A percentile compares a stretch with the other conserved stretches of the same genome.
Conservation (phyloP, 2,113 vertebrate species). For the Myrmecobius fasciatus region DNA sequence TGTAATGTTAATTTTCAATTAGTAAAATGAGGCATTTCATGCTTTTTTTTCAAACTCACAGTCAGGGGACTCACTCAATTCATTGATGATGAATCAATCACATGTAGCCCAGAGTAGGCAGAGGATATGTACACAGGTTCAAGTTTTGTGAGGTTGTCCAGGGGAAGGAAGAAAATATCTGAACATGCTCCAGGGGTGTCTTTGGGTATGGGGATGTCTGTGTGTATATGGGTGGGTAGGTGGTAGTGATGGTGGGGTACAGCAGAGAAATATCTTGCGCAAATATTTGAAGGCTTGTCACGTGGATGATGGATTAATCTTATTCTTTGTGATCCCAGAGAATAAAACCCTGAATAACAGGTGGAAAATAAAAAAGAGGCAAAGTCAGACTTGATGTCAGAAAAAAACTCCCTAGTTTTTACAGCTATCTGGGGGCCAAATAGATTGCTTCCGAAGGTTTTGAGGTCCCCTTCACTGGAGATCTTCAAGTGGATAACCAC, state of each 20-base stretch:
- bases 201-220: too few species aligned
- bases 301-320: background rate
- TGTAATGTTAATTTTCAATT: too few species aligned
- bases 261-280: background rate
- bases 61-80: background rate
- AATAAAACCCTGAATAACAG: background rate
- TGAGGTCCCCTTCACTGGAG: background rate
- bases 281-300: background rate
- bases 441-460: too few species aligned
- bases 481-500: background rate
- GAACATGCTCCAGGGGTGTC: background rate
- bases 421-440: background rate
- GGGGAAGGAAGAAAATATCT: background rate
- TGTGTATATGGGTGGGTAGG: too few species aligned
- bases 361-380: background rate
- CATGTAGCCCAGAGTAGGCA: background rate
- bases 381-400: background rate
- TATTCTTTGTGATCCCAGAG: background rate
- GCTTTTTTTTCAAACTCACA: background rate
- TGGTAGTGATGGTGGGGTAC: background rate
- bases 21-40: background rate
- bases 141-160: background rate
- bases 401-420: background rate
- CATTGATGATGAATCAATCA: too few species aligned
- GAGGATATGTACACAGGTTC: background rate